Conservation (phyloP, 2,797 vertebrate genomes). For the Hipposideros larvatus region DNA sequence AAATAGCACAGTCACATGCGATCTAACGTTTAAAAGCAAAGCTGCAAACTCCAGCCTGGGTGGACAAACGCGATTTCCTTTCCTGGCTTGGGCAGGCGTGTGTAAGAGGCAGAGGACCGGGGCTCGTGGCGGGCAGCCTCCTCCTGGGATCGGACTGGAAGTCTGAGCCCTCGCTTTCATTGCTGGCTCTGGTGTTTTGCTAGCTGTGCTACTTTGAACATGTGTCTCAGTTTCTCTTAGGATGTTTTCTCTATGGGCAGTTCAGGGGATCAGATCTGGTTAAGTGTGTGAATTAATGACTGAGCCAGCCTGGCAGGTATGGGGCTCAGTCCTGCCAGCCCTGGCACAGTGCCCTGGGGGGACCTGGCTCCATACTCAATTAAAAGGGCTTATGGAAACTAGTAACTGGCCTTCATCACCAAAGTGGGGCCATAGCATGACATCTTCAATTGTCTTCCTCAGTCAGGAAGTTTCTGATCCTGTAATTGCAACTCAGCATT, state of each 20-base stretch:
- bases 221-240: background rate
- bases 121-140: rapidly evolving
- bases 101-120: no score
- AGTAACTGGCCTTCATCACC: no score
- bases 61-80: background rate
- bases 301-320: background rate
- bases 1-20: rapidly evolving
- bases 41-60: background rate
- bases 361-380: rapidly evolving
- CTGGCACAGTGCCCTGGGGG: rapidly evolving
- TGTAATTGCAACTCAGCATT: background rate
- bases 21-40: background rate
- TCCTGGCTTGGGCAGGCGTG: background rate
- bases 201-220: background rate
- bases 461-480: background rate
- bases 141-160: background rate
- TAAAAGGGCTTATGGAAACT: background rate
- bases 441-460: background rate
- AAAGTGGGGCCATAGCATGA: background rate
- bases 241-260: background rate
- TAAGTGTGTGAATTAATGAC: background rate
- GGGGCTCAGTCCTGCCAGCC: background rate
- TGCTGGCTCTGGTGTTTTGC: background rate
- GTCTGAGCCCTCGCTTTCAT: rapidly evolving
- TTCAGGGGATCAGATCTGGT: background rate